Conservation (phyloP, 2,888 invertebrate species). For the Folsomia manolachei region DNA sequence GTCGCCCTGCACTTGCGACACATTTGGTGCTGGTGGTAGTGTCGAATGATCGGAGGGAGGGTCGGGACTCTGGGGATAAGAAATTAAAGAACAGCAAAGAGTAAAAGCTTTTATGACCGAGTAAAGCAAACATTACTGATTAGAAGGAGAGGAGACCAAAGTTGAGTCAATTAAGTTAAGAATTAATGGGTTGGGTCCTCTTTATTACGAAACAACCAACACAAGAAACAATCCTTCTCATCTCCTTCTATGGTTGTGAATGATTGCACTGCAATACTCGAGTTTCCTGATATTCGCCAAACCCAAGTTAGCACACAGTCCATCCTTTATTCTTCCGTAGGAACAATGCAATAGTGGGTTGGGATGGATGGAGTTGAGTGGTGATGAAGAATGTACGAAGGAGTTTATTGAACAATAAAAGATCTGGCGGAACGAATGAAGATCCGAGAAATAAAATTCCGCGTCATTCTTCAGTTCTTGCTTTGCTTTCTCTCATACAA, state of each 20-base stretch:
- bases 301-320: too few relatives aligned
- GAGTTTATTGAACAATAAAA: slow-evolving; percentile 43
- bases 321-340: not conserved
- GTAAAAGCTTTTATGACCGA: slow-evolving; percentile 37
- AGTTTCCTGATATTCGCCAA: not conserved
- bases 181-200: slow-evolving; percentile 37
- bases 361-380: not conserved
- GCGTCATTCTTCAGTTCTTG: not conserved
- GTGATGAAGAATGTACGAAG: slow-evolving; percentile 8
- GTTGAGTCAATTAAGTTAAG: slow-evolving; percentile 45
- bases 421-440: slow-evolving; percentile 44
- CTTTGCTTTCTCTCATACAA: not conserved
- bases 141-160: slow-evolving; percentile 30
- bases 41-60: not conserved
- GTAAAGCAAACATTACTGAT: slow-evolving; percentile 47
- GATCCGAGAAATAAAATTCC: slow-evolving; percentile 33
- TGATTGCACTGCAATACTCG: not conserved
- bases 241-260: not conserved
- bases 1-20: not conserved
- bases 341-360: too few relatives aligned
- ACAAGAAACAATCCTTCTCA: not conserved
- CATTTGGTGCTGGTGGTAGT: not conserved
- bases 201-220: slow-evolving; percentile 11
- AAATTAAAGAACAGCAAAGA: slow-evolving; percentile 21
- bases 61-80: not conserved